Evolutionary conservation across 2,888 invertebrate genomes (phyloP), one percentile per base, ranked within the genome.

Genomic region (Folsomia candida): DNA sequence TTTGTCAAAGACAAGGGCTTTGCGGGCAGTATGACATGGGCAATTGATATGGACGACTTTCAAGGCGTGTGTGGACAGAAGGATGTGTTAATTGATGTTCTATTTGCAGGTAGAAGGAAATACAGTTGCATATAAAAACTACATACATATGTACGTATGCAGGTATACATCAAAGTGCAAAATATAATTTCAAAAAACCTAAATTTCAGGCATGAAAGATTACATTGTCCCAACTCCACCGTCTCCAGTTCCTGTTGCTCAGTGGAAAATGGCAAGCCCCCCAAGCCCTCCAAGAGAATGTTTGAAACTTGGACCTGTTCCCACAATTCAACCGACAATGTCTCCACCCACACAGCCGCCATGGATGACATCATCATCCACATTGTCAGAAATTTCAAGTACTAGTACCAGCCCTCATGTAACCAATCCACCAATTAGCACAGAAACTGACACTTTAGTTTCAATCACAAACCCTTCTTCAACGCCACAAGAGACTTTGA

Each of bases 21-120:
- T 81, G 89, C 89, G 0, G 94, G 94, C 0, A 93, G 92, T 0
- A 94, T 94, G 94, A 90, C 89, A 22, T 94, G 94, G 94, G 94
- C 94, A 24, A 89, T 94, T 64, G 92, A 92, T 78, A 93, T 94
- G 93, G 94, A 94, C 71, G 94, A 94, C 82, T 94, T 93, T 82
- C 87, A 87, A 70, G 93, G 93, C 0, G 82, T 92, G 1, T 94
- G 94, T 80, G 94, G 94, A 0, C 86, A 88, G 0, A 87, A 88
- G 80, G 92, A 94, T 82, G 87, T 89, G 0, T 84, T 94, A 11
- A 89, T 91, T 75, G 88, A 90, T 73, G 87, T 92, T 66, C 84
- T 94, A 62, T 84, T 90, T 80, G 86, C 89, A 47, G 79, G 78
- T 76, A 59, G 6, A 60, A 57, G 9, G 14, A 20, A 57, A 57